These are phyloP conservation scores for Hestina assimilis DNA, from an alignment of 1,140 invertebrate species.

Conservation along the genomic window DNA sequence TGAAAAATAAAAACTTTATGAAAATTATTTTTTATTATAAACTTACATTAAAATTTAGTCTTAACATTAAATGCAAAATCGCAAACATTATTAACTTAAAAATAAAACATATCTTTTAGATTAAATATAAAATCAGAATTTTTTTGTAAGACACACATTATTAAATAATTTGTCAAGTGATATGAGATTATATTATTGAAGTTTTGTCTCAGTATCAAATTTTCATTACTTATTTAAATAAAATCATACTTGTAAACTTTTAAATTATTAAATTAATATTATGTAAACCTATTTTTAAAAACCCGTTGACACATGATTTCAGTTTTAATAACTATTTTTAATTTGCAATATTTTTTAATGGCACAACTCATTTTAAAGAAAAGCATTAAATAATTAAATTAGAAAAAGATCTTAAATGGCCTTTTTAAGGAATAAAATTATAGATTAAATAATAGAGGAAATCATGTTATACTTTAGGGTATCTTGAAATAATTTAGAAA, in stretches of 20 bases:
- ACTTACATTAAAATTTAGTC: constrained; percentile 17
- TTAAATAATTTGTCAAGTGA: constrained; percentile 11
- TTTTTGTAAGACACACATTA: not conserved
- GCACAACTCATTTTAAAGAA: constrained; percentile 8
- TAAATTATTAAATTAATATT: too few relatives aligned
- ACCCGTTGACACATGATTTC: not conserved
- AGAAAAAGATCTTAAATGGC: too few relatives aligned
- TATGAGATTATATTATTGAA: constrained; percentile 7
- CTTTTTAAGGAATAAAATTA: too few relatives aligned
- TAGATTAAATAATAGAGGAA: too few relatives aligned
- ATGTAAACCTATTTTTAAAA: not conserved
- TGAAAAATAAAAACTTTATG: not conserved
- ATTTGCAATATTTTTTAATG: not conserved
- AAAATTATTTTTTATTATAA: constrained; percentile 8
- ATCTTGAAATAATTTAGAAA: too few relatives aligned
- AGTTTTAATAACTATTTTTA: not conserved
- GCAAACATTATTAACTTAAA: not conserved
- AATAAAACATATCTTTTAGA: constrained; percentile 1
- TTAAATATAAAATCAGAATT: constrained; percentile 5
- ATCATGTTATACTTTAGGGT: too few relatives aligned
- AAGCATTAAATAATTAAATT: too few relatives aligned
- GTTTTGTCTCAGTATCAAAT: too few relatives aligned
- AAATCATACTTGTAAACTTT: too few relatives aligned
- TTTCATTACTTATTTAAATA: too few relatives aligned
- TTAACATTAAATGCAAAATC: constrained; percentile 10